Base-by-base conservation (phyloP, 2,797 vertebrate species). In the Rallus crepitans region DNA sequence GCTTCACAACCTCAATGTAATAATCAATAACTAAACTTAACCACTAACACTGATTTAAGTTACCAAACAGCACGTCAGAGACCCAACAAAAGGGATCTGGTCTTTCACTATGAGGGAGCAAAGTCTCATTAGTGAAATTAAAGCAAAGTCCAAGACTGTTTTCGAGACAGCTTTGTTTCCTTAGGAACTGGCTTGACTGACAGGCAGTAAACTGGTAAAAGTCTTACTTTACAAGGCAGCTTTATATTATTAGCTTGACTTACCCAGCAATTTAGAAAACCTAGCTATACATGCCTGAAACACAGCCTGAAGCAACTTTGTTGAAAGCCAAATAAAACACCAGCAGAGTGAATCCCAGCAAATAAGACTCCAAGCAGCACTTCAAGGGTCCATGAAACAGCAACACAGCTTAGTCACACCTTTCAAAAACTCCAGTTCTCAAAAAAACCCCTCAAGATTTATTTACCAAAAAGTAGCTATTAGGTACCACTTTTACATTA, bases 121-220 rank as follows among this genome's bases (percentile, higher is more conserved):
- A 94, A 94, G 80, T 77, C 94, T 94, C 57, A 31, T 87, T 95
- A 96, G 88, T 40, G 89, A 95, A 97, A 95, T 91, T 96, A 95
- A 96, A 96, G 83, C 95, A 91, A 97, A 97, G 89, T 94, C 82
- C 81, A 94, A 85, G 42, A 90, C 7, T 88, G 72, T 96, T 97
- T 96, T 96, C 89, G 84, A 94, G 88, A 90, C 81, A 95, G 89
- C 83, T 95, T 87, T 85, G 89, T 94, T 88, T 92, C 95, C 81
- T 33, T 78, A 88, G 82, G 82, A 97, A 96, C 91, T 82, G 71
- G 16, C 56, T 48, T 66, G 75, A 81, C 53, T 75, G 90, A 95
- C 71, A 95, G 61, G 59, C n/a, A 91, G 48, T 13, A 61, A 15
- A 82, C 85, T 87, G 81, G 93, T 87, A 96, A 61, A 92, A 93